phyloP scores from a whole-genome alignment of 35 echinoderm and acorn worm genomes.

The Lytechinus variegatus region DNA sequence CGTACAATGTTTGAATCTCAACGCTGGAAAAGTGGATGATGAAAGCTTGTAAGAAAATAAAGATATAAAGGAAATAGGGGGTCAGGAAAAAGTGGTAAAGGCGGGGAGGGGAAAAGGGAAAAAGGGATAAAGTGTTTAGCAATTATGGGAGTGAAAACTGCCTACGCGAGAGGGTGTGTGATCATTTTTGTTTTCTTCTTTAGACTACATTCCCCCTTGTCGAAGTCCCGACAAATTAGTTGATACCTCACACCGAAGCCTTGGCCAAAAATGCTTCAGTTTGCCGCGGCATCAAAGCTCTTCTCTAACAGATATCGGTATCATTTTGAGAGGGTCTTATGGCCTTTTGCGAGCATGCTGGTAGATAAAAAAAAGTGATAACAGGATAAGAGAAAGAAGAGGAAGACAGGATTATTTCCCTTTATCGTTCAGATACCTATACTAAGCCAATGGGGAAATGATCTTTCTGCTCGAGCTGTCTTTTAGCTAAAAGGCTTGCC shows the following conservation, averaged over 20 bases:
- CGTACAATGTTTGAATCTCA: not conserved
- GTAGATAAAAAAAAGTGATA: not conserved
- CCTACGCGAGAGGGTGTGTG: not conserved
- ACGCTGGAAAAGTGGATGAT: not conserved
- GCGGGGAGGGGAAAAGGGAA: not conserved
- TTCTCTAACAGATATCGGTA: not conserved
- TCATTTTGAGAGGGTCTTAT: conserved; percentile 5
- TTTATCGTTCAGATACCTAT: not conserved
- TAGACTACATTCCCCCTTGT: not conserved
- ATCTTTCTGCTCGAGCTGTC: conserved; percentile 12
- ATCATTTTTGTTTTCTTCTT: not conserved
- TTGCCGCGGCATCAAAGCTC: conserved; percentile 17
- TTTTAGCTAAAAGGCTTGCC: conserved; percentile 24
- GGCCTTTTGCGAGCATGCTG: not conserved
- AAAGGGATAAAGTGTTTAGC: conserved; percentile 9
- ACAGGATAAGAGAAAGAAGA: not conserved
- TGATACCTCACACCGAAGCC: not conserved
- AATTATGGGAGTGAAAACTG: not conserved
- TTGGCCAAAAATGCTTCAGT: conserved; percentile 30
- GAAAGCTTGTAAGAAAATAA: conserved; percentile 23
- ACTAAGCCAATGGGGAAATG: conserved; percentile 25
- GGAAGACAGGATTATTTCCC: not conserved
- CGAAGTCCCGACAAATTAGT: conserved; percentile 29
- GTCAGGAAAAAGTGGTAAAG: not conserved
- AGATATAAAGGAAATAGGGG: not conserved